phyloP scores from a whole-genome alignment of 2,113 vertebrate species.

The Globicephala melas region DNA sequence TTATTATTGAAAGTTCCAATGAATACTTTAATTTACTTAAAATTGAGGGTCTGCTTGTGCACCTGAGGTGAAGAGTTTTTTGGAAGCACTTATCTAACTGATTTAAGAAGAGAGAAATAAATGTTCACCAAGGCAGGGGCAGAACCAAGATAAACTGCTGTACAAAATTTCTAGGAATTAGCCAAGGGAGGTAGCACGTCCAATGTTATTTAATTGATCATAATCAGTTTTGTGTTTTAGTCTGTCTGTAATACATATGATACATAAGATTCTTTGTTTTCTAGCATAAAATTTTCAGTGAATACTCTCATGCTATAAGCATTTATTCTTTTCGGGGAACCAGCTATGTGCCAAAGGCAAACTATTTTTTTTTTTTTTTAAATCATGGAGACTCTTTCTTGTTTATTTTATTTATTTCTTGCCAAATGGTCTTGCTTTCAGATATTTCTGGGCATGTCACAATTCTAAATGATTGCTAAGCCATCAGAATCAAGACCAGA shows the following conservation, averaged over 20 bases:
- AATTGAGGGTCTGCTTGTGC: not conserved
- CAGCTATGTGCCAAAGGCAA: not conserved
- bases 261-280: slow-evolving; percentile 10
- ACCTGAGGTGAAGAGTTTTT: not conserved
- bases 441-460: slow-evolving; percentile 39
- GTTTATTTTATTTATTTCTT: slow-evolving; percentile 50
- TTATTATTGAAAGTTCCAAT: not conserved
- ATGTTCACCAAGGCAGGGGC: not conserved
- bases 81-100: not conserved
- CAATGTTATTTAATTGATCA: not conserved
- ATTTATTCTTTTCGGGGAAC: not conserved
- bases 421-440: slow-evolving; percentile 48
- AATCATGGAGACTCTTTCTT: not conserved
- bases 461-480: slow-evolving; percentile 38
- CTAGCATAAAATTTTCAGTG: not conserved
- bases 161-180: not conserved
- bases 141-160: not conserved
- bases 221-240: not conserved
- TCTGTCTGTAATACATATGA: not conserved
- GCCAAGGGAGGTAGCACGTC: not conserved
- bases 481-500: slow-evolving; percentile 51
- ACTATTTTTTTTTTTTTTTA: not conserved
- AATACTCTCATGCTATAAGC: not conserved
- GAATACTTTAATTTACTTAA: not conserved
- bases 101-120: not conserved